Percentiles rank a stretch among this genome's conserved stretches.
phyloP scores from a whole-genome alignment of 2,888 invertebrate genomes.

The Napeogenes sylphis region DNA sequence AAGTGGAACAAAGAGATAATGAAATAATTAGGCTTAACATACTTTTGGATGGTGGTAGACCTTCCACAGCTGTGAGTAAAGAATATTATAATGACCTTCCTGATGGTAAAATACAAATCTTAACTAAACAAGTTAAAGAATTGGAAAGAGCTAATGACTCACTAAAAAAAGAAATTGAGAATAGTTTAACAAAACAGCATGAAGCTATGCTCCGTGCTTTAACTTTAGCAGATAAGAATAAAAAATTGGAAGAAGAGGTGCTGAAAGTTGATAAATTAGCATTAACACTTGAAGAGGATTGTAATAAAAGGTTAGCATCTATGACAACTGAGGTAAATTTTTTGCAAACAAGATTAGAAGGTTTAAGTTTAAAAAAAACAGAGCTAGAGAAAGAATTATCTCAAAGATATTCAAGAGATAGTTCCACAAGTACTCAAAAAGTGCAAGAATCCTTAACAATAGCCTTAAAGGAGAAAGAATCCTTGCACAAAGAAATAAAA shows the following conservation, averaged over 20 bases:
- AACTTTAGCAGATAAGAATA: conserved; percentile 84
- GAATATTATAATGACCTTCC: conserved; percentile 81
- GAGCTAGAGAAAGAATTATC: conserved; percentile 79
- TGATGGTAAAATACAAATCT: conserved; percentile 74
- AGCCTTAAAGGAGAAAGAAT: conserved; percentile 59
- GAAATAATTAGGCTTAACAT: conserved; percentile 84
- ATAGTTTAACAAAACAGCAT: conserved; percentile 82
- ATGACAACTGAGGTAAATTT: conserved; percentile 79
- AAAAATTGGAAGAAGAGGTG: conserved; percentile 82
- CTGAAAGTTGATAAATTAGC: conserved; percentile 86
- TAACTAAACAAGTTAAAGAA: conserved; percentile 78
- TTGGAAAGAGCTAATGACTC: conserved; percentile 78
- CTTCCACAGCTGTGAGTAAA: conserved; percentile 78
- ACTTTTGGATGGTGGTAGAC: conserved; percentile 84
- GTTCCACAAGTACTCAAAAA: conserved; percentile 37
- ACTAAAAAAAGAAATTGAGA: conserved; percentile 69
- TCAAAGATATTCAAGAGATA: conserved; percentile 40
- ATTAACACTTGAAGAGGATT: conserved; percentile 85
- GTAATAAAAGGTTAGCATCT: conserved; percentile 81
- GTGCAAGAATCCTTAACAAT: conserved; percentile 48
- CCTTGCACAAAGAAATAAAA: conserved; percentile 66
- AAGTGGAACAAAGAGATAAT: conserved; percentile 78
- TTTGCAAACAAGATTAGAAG: conserved; percentile 77
- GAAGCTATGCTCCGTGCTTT: conserved; percentile 89
- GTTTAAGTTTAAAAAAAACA: conserved; percentile 57